These are phyloP conservation scores for Montipora cactus DNA, from an alignment of 64 coral and sea anemone species.

Conservation along the genomic window DNA sequence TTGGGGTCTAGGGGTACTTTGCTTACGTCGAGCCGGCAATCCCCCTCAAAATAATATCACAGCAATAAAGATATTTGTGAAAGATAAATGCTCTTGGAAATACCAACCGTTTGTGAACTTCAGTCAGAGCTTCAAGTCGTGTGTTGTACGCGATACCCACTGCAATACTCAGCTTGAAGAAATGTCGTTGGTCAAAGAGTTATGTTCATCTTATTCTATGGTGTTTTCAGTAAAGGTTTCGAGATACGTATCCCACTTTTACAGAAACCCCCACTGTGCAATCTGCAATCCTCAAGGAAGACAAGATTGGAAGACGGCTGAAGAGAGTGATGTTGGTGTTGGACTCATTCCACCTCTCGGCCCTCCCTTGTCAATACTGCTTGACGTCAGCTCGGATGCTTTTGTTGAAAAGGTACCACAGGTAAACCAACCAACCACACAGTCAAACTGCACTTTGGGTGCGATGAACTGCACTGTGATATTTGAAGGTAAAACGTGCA, in stretches of 20 bases:
- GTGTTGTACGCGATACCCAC: neutral
- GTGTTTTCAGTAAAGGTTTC: neutral
- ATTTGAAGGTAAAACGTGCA: neutral
- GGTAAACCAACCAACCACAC: neutral
- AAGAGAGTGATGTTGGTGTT: neutral
- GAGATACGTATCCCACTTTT: neutral
- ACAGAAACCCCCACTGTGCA: constrained; percentile 41
- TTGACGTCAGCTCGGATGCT: constrained; percentile 22
- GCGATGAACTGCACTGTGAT: neutral
- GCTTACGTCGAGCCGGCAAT: neutral
- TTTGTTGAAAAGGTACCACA: neutral
- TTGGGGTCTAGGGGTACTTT: neutral
- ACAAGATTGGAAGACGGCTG: too few species aligned
- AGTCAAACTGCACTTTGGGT: neutral
- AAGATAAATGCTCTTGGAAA: neutral
- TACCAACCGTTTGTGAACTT: neutral
- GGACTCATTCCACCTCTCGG: neutral
- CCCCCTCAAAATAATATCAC: neutral
- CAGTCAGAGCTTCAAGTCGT: neutral
- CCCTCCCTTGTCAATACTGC: neutral
- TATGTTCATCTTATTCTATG: constrained; percentile 32
- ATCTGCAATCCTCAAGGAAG: constrained; percentile 9
- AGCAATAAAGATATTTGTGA: neutral
- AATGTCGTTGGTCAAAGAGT: neutral
- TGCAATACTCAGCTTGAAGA: neutral